A percentile compares a stretch with the other conserved stretches of the same genome.
phyloP scores from a whole-genome alignment of 2,797 vertebrate species.

The Tenualosa ilisha region DNA sequence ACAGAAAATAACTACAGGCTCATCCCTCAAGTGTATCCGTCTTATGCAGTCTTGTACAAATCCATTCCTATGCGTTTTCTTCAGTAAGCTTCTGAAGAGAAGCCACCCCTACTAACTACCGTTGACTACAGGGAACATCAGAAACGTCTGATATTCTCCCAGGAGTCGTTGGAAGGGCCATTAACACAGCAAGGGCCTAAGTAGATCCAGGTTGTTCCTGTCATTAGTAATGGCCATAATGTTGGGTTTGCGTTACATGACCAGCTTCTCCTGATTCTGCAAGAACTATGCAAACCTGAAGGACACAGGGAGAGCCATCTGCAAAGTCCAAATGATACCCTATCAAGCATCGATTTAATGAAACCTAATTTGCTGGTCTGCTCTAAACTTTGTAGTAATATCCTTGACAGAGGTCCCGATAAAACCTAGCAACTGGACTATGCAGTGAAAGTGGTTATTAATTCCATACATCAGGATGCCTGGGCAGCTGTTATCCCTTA shows the following conservation, averaged over 20 bases:
- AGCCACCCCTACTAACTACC: neutral
- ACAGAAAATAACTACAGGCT: neutral
- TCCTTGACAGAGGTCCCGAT: no score
- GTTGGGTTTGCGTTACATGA: neutral
- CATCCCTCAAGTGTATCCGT: no score
- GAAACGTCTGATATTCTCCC: neutral
- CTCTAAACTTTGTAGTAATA: no score
- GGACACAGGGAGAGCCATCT: no score
- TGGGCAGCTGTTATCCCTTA: no score
- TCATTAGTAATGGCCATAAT: neutral
- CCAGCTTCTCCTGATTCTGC: neutral
- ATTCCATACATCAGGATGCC: no score
- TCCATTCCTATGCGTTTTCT: neutral
- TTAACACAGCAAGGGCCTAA: slow-evolving; percentile 6
- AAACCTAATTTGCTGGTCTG: no score
- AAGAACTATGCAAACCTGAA: neutral
- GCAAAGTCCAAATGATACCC: no score
- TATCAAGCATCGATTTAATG: no score
- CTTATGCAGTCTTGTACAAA: neutral
- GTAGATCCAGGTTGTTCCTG: neutral
- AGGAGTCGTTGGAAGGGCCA: neutral
- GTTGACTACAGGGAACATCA: neutral
- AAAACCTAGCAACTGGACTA: neutral
- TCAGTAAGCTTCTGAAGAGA: neutral
- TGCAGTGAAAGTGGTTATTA: neutral